A percentile compares a stretch with the other conserved stretches of the same genome.
phyloP scores from a whole-genome alignment of 1,140 invertebrate genomes.

The Drosophila rufa region DNA sequence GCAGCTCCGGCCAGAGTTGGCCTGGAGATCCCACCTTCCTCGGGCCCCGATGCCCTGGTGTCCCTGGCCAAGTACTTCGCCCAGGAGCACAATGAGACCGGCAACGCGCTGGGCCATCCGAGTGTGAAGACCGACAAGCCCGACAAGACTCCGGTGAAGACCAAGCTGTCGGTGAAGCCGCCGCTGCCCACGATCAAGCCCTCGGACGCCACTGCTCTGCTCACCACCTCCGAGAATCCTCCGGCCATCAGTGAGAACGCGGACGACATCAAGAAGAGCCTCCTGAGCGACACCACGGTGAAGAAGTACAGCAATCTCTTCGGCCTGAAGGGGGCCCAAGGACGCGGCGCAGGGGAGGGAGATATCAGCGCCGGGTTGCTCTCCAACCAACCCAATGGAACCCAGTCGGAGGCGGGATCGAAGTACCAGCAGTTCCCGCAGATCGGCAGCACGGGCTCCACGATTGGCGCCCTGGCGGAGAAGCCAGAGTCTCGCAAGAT shows the following conservation, averaged over 20 bases:
- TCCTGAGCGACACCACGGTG: conserved; percentile 87
- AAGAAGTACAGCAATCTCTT: conserved; percentile 88
- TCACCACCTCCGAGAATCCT: conserved; percentile 65
- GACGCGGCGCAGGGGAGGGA: conserved; percentile 18
- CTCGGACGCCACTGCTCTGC: conserved; percentile 62
- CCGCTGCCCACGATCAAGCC: conserved; percentile 56
- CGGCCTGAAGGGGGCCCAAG: conserved; percentile 59
- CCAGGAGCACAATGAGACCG: conserved; percentile 87
- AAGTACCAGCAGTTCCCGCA: conserved; percentile 73
- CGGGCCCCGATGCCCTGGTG: conserved; percentile 91
- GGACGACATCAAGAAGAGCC: conserved; percentile 84
- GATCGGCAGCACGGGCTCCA: conserved; percentile 77
- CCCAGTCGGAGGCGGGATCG: conserved; percentile 19
- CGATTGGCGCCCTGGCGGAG: conserved; percentile 83
- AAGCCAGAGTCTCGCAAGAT: conserved; percentile 90
- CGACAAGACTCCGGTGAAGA: conserved; percentile 47
- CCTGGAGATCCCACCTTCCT: conserved; percentile 89
- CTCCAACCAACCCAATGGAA: conserved; percentile 41
- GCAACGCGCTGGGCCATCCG: conserved; percentile 52
- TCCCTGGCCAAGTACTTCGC: conserved; percentile 92
- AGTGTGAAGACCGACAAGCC: conserved; percentile 51
- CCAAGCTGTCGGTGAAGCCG: conserved; percentile 59
- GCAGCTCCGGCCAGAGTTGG: conserved; percentile 86
- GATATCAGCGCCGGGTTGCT: conserved; percentile 52
- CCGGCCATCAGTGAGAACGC: conserved; percentile 68